Evolutionary conservation across 30 jellyfish, hydroid and myxozoan species (phyloP), one percentile per base, ranked within the genome.

Genomic region (Nemopilema nomurai): DNA sequence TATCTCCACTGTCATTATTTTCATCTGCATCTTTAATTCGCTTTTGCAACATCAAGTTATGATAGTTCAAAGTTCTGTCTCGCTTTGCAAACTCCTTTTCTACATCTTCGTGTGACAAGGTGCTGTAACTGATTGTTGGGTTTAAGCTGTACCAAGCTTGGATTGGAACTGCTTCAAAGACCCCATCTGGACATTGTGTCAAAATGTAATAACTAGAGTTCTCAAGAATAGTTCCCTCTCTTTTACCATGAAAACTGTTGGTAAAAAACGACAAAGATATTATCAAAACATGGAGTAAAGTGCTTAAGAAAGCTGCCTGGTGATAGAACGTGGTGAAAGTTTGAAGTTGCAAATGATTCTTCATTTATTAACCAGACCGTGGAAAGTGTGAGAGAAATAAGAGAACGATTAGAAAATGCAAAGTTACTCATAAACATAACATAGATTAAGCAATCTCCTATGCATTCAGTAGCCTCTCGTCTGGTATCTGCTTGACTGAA

Each of bases 111-210:
- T 93, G 66, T 16, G 96, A 89, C 83, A 93, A 53, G 22, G 97
- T 90, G 49, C 81, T 83, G 77, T 93, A 93, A 62, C 81, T 80
- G 71, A 93, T 88, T 63, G 83, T 93, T 21, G 98, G 97, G 65
- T 83, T 80, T 80, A 93, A 93, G n/a, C 68, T 93, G 76, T 88
- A 93, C 98, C 98, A 93, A 22, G 98, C 98, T 66, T 93, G 97
- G 19, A 93, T 82, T 24, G 98, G 98, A 8, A 93, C 92, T 16
- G 98, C 98, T 76, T 93, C 98, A 80, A 93, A 93, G 49, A 84
- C 97, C 21, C 97, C 97, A 67, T 88, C 98, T 0, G 98, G 93
- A 33, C 94, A 88, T 84, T 93, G 98, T 24, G 98, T 93, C 27
- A 93, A 79, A 53, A 93, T 80, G 96, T 88, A 93, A 69, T 93